Conservation (phyloP, 2,113 vertebrate species). For the Choloepus hoffmanni region DNA sequence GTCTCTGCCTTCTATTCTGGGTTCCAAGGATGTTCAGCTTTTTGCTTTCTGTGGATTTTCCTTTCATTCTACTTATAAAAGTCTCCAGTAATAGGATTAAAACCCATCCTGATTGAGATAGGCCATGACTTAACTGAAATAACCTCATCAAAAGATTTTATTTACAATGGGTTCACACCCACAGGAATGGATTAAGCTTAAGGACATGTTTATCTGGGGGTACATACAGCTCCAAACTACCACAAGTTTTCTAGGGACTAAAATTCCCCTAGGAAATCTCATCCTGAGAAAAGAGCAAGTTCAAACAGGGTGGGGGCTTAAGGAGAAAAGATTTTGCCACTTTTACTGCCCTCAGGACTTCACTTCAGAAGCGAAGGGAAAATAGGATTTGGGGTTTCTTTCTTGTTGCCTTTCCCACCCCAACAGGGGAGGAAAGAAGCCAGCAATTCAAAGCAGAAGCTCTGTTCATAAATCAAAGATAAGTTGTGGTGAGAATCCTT, state of each 20-base stretch:
- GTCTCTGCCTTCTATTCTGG: too few relatives aligned
- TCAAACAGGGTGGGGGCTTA: not conserved
- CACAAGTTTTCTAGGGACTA: not conserved
- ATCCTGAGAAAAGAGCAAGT: conserved; percentile 45
- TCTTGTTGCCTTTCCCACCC: not conserved
- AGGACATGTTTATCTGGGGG: too few relatives aligned
- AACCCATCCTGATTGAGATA: too few relatives aligned
- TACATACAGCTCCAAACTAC: too few relatives aligned
- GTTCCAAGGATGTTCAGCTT: too few relatives aligned
- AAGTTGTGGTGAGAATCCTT: not conserved
- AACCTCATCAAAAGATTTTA: too few relatives aligned
- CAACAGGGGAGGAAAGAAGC: not conserved
- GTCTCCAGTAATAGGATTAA: too few relatives aligned
- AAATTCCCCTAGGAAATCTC: not conserved
- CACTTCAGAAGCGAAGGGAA: not conserved
- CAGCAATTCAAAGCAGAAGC: not conserved
- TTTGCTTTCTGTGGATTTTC: too few relatives aligned
- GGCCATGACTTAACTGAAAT: too few relatives aligned
- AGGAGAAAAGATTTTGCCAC: not conserved
- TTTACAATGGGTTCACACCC: too few relatives aligned
- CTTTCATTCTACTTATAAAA: too few relatives aligned
- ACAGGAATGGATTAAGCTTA: too few relatives aligned
- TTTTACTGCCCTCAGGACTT: not conserved
- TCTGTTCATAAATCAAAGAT: not conserved
- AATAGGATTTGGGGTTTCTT: not conserved